Percentiles rank a stretch among this genome's conserved stretches.
Conservation (phyloP, 2,113 vertebrate species). For the Eublepharis macularius region DNA sequence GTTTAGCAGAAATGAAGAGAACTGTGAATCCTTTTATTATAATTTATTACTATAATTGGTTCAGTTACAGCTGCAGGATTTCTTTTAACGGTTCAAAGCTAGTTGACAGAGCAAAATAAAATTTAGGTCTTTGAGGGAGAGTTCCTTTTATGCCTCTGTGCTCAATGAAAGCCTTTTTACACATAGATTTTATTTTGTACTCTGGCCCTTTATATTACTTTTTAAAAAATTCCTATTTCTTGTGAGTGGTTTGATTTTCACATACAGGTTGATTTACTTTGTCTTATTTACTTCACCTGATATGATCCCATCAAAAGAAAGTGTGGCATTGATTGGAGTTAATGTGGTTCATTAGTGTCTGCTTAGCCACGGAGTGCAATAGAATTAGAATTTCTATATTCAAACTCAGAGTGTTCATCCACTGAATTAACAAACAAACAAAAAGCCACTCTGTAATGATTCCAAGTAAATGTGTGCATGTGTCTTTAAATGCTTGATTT, state of each 20-base stretch:
- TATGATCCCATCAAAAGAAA: constrained; percentile 7
- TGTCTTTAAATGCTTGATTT: no score
- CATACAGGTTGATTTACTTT: constrained; percentile 41
- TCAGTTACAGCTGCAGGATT: constrained; percentile 25
- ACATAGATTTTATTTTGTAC: constrained; percentile 33
- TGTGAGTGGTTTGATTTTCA: constrained; percentile 7
- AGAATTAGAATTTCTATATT: neutral
- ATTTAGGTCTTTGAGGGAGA: constrained; percentile 5
- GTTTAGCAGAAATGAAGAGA: constrained; percentile 46
- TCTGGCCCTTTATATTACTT: neutral
- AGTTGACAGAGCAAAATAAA: constrained; percentile 51
- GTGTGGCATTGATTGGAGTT: neutral
- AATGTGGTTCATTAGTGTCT: neutral
- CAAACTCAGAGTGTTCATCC: neutral
- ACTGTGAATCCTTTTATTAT: constrained; percentile 37
- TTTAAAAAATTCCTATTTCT: constrained; percentile 5
- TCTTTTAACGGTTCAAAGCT: constrained; percentile 47
- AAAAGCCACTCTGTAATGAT: no score
- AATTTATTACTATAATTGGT: constrained; percentile 47
- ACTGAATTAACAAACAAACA: neutral
- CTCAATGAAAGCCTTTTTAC: constrained; percentile 26
- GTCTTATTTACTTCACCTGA: constrained; percentile 31
- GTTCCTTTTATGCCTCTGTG: constrained; percentile 1
- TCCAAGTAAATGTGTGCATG: no score
- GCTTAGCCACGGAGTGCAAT: neutral